phyloP scores from a whole-genome alignment of 2,888 invertebrate genomes.

The Orchestes rusci region DNA sequence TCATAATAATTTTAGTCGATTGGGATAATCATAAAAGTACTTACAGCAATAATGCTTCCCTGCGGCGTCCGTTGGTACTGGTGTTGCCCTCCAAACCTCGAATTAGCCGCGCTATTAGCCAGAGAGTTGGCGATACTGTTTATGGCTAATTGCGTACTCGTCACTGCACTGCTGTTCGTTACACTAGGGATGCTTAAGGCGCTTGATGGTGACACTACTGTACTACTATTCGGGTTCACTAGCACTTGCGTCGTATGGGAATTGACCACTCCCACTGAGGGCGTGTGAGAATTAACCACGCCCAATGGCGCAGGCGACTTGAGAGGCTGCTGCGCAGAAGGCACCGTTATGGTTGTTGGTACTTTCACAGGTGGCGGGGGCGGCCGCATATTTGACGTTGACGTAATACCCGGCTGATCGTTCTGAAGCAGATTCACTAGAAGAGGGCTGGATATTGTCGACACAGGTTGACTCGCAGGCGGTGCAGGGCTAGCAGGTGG shows the following conservation, averaged over 20 bases:
- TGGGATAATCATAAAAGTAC: too few species aligned
- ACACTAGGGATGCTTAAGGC: conserved; percentile 27
- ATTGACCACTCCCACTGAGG: conserved; percentile 21
- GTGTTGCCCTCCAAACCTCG: conserved; percentile 3
- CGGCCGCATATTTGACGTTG: conserved; percentile 18
- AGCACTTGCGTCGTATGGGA: conserved; percentile 32
- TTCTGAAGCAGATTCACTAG: conserved; percentile 88
- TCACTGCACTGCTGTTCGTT: conserved; percentile 11
- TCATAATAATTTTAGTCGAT: too few species aligned
- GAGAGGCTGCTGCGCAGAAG: conserved; percentile 9
- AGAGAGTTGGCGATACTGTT: conserved; percentile 19
- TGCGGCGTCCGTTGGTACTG: conserved; percentile 23
- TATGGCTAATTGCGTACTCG: conserved; percentile 17
- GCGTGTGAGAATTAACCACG: neutral
- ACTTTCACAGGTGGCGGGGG: conserved; percentile 17
- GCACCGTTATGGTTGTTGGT: conserved; percentile 7
- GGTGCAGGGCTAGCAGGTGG: conserved; percentile 23
- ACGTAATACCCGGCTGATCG: conserved; percentile 21
- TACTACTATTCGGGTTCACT: conserved; percentile 29
- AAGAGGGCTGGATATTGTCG: conserved; percentile 80
- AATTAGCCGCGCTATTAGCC: conserved; percentile 11
- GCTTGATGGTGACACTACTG: conserved; percentile 33
- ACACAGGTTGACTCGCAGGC: conserved; percentile 40
- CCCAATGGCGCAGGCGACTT: conserved; percentile 6
- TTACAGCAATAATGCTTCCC: conserved; percentile 23